Percentiles rank a stretch among this genome's conserved stretches.
phyloP scores from a whole-genome alignment of 2,888 invertebrate species.

The Lasioglossum marginatum region DNA sequence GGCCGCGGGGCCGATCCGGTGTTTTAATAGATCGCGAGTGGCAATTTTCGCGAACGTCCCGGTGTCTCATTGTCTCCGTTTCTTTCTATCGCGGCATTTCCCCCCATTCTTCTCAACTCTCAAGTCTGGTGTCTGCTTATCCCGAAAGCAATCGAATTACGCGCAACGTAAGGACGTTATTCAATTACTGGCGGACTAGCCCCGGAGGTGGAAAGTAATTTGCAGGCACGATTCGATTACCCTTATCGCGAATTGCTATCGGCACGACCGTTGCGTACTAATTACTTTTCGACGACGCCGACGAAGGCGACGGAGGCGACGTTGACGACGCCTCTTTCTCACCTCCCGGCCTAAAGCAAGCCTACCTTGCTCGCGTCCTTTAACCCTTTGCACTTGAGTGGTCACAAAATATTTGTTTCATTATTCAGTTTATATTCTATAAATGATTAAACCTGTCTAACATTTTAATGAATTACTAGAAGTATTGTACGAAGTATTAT shows the following conservation, averaged over 20 bases:
- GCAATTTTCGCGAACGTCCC: slow-evolving; percentile 39
- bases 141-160: slow-evolving; percentile 73
- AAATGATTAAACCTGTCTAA: too few relatives aligned
- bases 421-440: too few relatives aligned
- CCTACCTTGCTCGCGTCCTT: slow-evolving; percentile 14
- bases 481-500: too few relatives aligned
- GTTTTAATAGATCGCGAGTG: slow-evolving; percentile 20
- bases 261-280: slow-evolving; percentile 66
- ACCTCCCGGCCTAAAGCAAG: slow-evolving; percentile 15
- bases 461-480: too few relatives aligned
- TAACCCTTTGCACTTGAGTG: too few relatives aligned
- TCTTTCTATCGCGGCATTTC: neutral
- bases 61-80: slow-evolving; percentile 36
- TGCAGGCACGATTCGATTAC: slow-evolving; percentile 73
- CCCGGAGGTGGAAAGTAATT: slow-evolving; percentile 73
- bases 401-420: too few relatives aligned
- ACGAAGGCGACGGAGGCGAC: slow-evolving; percentile 35
- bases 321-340: slow-evolving; percentile 51
- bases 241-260: slow-evolving; percentile 72
- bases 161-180: slow-evolving; percentile 71
- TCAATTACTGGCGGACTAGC: slow-evolving; percentile 65
- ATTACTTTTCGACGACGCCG: slow-evolving; percentile 66
- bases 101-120: slow-evolving; percentile 56
- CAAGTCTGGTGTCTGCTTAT: slow-evolving; percentile 68
- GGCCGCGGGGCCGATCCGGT: neutral